phyloP scores from a whole-genome alignment of 2,797 vertebrate species.

The Pseudocheirus occidentalis region DNA sequence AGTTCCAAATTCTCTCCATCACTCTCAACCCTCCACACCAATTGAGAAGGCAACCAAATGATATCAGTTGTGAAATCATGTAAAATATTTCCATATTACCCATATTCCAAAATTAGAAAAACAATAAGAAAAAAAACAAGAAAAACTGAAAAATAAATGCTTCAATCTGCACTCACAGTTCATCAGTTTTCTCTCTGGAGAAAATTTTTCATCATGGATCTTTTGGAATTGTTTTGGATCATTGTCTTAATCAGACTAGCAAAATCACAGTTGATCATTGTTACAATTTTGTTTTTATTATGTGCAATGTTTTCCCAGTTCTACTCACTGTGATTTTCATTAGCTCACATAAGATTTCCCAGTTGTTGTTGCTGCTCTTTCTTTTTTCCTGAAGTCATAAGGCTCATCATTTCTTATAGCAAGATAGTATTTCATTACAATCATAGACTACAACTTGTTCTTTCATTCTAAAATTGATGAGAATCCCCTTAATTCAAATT shows the following conservation, averaged over 20 bases:
- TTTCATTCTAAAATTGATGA: neutral
- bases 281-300: neutral
- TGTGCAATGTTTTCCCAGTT: neutral
- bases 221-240: neutral
- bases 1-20: neutral
- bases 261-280: neutral
- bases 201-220: neutral
- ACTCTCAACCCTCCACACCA: neutral
- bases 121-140: too few relatives aligned
- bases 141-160: neutral
- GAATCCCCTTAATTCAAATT: neutral
- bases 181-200: neutral
- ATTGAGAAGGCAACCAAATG: neutral
- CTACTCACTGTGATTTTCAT: neutral
- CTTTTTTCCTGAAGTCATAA: neutral
- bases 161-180: neutral
- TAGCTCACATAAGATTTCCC: neutral
- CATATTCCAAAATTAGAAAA: neutral
- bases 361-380: too few relatives aligned
- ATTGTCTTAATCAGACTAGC: neutral
- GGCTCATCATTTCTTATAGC: neutral
- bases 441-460: neutral
- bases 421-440: neutral
- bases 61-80: neutral
- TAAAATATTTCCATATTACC: neutral